Evolutionary conservation across 1,140 invertebrate genomes (phyloP).

Genomic region (Tetramorium alpestre): DNA sequence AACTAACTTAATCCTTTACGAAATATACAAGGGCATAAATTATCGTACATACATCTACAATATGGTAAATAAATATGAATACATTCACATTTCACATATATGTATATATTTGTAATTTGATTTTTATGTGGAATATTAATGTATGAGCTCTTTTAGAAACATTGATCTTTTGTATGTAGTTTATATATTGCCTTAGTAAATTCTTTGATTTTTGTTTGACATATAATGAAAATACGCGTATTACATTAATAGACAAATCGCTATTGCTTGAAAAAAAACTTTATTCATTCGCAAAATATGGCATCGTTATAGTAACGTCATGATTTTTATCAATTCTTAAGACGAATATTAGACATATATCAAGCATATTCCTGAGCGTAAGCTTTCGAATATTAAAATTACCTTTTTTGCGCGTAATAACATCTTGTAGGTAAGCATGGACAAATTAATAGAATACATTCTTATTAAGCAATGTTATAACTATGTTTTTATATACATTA

Average conservation of each 20-base stretch:
- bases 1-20: not conserved
- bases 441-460: slow-evolving; percentile 15
- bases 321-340: not conserved
- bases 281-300: not conserved
- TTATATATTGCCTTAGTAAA: not conserved
- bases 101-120: slow-evolving; percentile 1
- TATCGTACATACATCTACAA: not conserved
- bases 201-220: not conserved
- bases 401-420: not conserved
- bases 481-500: slow-evolving; percentile 43
- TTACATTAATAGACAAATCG: not conserved
- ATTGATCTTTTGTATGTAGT: not conserved
- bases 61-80: not conserved
- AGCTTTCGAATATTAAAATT: not conserved
- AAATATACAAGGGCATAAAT: not conserved
- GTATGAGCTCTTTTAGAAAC: not conserved
- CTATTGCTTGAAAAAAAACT: not conserved
- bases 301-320: not conserved
- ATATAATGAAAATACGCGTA: not conserved
- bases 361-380: not conserved
- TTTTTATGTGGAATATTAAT: not conserved
- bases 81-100: not conserved
- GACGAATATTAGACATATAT: not conserved
- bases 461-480: slow-evolving; percentile 8
- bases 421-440: not conserved